These are phyloP conservation scores for Umimayanthus kanabou DNA, from an alignment of 92 coral and sea anemone species.

Conservation along the genomic window DNA sequence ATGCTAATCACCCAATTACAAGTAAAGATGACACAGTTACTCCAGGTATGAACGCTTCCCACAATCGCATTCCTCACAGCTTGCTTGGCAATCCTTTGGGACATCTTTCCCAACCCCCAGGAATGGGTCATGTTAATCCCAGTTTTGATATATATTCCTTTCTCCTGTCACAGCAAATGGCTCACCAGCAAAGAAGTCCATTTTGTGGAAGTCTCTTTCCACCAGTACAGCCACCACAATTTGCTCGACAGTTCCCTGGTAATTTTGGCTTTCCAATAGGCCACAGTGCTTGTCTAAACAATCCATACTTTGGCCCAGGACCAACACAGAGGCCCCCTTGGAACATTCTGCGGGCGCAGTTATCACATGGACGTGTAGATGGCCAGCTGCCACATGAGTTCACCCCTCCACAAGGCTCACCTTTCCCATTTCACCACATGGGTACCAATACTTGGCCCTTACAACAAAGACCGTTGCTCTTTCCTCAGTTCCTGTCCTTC, in stretches of 20 bases:
- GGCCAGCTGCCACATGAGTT: not conserved
- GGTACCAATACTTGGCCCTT: constrained; percentile 17
- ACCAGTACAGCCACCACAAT: not conserved
- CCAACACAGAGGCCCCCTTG: not conserved
- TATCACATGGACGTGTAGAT: not conserved
- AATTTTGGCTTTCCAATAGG: not conserved
- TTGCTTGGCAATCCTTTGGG: not conserved
- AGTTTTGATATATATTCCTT: not conserved
- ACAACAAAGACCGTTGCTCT: not conserved
- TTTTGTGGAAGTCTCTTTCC: not conserved
- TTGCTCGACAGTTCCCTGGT: constrained; percentile 6
- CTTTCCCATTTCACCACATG: constrained; percentile 1
- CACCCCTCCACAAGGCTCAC: not conserved
- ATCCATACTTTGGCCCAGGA: not conserved
- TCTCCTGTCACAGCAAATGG: not conserved
- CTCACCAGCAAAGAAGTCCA: not conserved
- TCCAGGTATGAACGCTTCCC: not conserved
- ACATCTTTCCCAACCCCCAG: not conserved
- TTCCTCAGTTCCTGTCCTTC: constrained; percentile 6
- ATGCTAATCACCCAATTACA: not conserved
- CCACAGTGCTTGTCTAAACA: not conserved
- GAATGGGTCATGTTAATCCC: not conserved
- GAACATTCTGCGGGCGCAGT: not conserved
- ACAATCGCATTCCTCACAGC: not conserved
- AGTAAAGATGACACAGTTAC: not conserved